Percentiles rank a stretch among this genome's conserved stretches.
Conservation (phyloP, 92 coral and sea anemone species). For the Porites evermanni region DNA sequence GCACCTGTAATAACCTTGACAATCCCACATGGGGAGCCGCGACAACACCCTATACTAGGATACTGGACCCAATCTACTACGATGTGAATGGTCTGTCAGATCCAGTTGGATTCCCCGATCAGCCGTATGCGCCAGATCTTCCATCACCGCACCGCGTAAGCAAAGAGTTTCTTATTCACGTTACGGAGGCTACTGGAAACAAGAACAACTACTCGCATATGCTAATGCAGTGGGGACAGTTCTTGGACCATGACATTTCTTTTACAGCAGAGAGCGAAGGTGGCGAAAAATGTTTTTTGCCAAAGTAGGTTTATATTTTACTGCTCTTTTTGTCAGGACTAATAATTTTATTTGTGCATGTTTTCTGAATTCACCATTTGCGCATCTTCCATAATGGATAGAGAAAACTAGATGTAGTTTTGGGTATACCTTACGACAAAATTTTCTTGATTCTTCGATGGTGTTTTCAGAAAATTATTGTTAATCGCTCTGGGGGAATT, state of each 20-base stretch:
- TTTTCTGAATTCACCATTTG: too few species aligned
- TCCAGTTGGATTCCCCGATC: slow-evolving; percentile 95
- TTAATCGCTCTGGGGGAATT: too few species aligned
- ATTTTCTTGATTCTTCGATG: too few species aligned
- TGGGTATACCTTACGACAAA: too few species aligned
- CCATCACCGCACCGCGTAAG: slow-evolving; percentile 93
- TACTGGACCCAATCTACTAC: slow-evolving; percentile 83
- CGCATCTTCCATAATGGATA: too few species aligned
- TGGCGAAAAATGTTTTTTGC: slow-evolving; percentile 82
- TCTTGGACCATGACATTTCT: slow-evolving; percentile 92
- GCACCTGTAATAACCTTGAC: slow-evolving; percentile 90
- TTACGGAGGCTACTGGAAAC: slow-evolving; percentile 52
- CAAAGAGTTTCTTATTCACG: slow-evolving; percentile 76
- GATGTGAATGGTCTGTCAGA: slow-evolving; percentile 88
- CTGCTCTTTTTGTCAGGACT: not conserved
- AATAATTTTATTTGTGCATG: too few species aligned
- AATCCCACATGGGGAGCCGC: slow-evolving; percentile 97
- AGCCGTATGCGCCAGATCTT: slow-evolving; percentile 78
- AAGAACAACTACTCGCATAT: slow-evolving; percentile 78
- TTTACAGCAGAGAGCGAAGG: slow-evolving; percentile 99
- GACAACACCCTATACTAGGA: slow-evolving; percentile 77
- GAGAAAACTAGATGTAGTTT: too few species aligned
- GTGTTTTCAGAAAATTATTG: too few species aligned
- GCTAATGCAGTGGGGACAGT: slow-evolving; percentile 99
- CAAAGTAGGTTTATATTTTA: slow-evolving; percentile 74